A percentile compares a stretch with the other conserved stretches of the same genome.
Evolutionary conservation across 1,140 invertebrate species (phyloP).

Genomic region (Drosophila gunungcola): DNA sequence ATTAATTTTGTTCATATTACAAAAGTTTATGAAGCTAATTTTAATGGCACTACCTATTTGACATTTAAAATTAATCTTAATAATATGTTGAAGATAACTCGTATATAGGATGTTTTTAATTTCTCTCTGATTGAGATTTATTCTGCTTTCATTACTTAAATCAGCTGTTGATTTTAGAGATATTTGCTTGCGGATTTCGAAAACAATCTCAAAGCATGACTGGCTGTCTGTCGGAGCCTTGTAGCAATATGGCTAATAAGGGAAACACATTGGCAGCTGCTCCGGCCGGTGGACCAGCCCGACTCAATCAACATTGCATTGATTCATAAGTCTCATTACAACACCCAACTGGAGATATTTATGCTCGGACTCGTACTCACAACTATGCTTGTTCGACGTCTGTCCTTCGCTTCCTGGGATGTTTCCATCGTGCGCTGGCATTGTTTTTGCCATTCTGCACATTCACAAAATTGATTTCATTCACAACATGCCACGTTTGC

Average conservation of each 20-base stretch:
- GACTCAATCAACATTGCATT: constrained; percentile 57
- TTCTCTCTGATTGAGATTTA: no score
- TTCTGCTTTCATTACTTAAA: no score
- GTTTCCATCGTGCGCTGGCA: constrained; percentile 26
- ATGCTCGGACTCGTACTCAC: constrained; percentile 17
- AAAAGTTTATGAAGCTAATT: no score
- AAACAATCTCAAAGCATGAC: constrained; percentile 18
- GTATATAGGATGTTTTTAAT: no score
- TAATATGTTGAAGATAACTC: no score
- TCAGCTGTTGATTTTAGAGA: not conserved
- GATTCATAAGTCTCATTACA: constrained; percentile 58
- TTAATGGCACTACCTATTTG: no score
- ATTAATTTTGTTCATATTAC: no score
- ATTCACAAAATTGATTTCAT: constrained; percentile 83
- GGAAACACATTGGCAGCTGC: constrained; percentile 41
- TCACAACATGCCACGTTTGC: constrained; percentile 83
- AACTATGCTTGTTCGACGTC: constrained; percentile 14
- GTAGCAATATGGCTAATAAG: constrained; percentile 38
- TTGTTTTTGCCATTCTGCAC: constrained; percentile 71
- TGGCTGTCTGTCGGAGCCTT: not conserved
- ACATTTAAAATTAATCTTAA: no score
- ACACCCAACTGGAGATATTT: constrained; percentile 36
- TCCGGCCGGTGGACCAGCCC: not conserved
- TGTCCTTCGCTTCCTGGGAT: constrained; percentile 43
- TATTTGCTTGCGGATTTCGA: not conserved